Evolutionary conservation across 2,888 invertebrate species (phyloP).

Genomic region (Phortica magna): DNA sequence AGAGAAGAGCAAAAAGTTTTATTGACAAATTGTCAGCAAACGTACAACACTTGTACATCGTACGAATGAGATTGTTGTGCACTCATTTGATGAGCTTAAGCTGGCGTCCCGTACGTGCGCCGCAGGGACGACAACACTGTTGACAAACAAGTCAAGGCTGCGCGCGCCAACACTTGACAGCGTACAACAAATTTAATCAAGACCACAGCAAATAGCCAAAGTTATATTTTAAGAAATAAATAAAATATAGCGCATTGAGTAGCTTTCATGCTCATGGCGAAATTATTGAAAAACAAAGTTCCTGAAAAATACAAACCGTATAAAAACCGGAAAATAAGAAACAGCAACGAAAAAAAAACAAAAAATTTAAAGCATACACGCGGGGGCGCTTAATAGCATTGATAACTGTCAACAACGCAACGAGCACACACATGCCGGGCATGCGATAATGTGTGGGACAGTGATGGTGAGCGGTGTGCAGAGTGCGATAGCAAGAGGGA

Average conservation of each 20-base stretch:
- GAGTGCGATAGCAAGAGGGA: too few species aligned
- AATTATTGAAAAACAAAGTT: not conserved
- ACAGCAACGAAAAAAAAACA: not conserved
- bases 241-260: not conserved
- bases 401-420: not conserved
- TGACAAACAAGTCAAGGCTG: not conserved
- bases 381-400: slow-evolving; percentile 17
- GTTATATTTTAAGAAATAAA: not conserved
- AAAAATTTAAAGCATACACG: slow-evolving; percentile 5
- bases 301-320: too few species aligned
- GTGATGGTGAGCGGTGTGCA: not conserved
- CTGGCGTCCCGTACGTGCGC: not conserved
- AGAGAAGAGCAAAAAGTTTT: not conserved
- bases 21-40: not conserved
- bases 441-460: not conserved
- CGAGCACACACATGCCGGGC: not conserved
- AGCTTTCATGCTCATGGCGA: not conserved
- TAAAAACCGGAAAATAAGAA: too few species aligned
- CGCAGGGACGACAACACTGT: not conserved
- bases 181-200: slow-evolving; percentile 14
- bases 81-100: not conserved
- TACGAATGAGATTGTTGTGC: not conserved
- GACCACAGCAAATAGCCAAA: slow-evolving; percentile 2
- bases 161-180: not conserved
- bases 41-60: not conserved